These are phyloP conservation scores for Hyla sarda DNA, from an alignment of 2,113 vertebrate genomes.

Conservation along the genomic window DNA sequence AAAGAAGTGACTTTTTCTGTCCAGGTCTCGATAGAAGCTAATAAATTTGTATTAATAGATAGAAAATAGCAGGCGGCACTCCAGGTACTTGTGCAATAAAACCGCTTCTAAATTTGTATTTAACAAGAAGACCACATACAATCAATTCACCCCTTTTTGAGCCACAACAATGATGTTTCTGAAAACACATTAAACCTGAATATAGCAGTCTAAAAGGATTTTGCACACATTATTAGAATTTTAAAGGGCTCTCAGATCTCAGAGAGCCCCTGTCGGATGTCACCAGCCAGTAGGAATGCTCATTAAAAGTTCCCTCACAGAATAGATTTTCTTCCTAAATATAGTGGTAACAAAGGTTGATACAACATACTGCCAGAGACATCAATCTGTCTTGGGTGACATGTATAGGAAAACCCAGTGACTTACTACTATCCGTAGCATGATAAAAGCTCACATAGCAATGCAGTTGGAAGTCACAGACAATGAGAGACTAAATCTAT, in stretches of 20 bases:
- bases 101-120: neutral
- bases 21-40: neutral
- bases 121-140: constrained; percentile 17
- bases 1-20: neutral
- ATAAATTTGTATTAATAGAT: neutral
- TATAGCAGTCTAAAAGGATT: constrained; percentile 14
- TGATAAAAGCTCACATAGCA: constrained; percentile 37
- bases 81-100: too few species aligned
- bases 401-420: constrained; percentile 14
- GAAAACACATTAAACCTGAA: constrained; percentile 22
- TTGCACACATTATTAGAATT: constrained; percentile 19
- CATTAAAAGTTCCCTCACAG: constrained; percentile 38
- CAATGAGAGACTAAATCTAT: constrained; percentile 24
- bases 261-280: neutral
- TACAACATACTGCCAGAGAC: constrained; percentile 30
- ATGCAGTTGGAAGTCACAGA: constrained; percentile 31
- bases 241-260: constrained; percentile 24
- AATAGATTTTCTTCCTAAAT: constrained; percentile 44
- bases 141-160: neutral
- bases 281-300: constrained; percentile 48
- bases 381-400: constrained; percentile 49
- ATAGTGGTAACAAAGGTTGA: constrained; percentile 38
- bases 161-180: neutral
- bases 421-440: constrained; percentile 11
- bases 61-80: too few species aligned